Conservation (phyloP, 2,888 invertebrate species). For the Lycia hirtaria region DNA sequence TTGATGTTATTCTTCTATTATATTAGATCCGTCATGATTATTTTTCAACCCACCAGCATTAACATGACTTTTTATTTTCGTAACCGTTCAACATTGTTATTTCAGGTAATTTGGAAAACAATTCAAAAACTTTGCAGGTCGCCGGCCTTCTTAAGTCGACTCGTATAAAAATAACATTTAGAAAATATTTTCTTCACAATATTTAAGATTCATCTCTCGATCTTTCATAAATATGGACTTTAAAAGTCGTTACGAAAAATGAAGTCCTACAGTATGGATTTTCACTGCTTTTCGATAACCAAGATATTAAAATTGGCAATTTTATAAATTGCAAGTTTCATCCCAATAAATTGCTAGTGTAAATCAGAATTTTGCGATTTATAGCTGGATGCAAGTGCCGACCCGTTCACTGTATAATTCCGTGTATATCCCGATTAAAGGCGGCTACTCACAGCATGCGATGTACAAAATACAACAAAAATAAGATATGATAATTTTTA, state of each 20-base stretch:
- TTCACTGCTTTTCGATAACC: constrained; percentile 6
- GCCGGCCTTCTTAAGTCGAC: neutral
- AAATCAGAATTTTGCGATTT: constrained; percentile 26
- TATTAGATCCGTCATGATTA: neutral
- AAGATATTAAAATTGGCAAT: constrained; percentile 20
- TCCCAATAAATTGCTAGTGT: constrained; percentile 22
- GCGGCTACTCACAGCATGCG: neutral
- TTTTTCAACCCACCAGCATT: neutral
- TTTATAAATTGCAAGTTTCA: constrained; percentile 23
- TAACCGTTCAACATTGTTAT: neutral
- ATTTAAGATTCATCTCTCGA: constrained; percentile 5
- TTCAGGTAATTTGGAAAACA: constrained; percentile 11
- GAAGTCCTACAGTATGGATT: constrained; percentile 2
- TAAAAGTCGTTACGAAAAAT: constrained; percentile 3
- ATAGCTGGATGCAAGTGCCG: constrained; percentile 25
- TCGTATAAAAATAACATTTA: constrained; percentile 2
- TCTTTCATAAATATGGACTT: constrained; percentile 2
- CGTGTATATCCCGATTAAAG: constrained; percentile 50
- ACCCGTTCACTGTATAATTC: constrained; percentile 30
- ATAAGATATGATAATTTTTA: no score
- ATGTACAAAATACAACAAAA: no score
- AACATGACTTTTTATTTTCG: neutral
- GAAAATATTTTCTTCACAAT: constrained; percentile 12
- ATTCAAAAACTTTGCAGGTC: neutral
- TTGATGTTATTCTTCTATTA: neutral